phyloP scores from a whole-genome alignment of 2,888 invertebrate species.

The Tetragonula carbonaria region DNA sequence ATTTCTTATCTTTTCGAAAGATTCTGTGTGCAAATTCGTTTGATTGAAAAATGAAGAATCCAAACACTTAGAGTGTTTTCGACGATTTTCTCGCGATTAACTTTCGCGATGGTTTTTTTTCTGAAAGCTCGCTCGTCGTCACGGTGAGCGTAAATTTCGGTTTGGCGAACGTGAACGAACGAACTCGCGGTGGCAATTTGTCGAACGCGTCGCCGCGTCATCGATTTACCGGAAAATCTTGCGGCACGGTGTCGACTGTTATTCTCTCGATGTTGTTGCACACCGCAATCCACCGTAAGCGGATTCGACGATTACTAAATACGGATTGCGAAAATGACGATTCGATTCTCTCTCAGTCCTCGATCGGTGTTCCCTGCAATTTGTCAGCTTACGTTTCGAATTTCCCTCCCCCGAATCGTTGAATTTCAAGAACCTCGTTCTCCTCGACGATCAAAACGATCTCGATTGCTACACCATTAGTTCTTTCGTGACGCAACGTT shows the following conservation, averaged over 20 bases:
- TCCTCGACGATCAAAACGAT: neutral
- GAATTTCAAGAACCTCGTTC: neutral
- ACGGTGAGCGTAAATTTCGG: neutral
- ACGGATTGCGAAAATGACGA: neutral
- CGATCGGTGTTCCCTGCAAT: neutral
- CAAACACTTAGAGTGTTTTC: too few species aligned
- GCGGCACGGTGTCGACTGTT: neutral
- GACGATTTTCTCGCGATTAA: neutral
- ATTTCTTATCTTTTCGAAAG: too few species aligned
- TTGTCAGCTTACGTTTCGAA: neutral
- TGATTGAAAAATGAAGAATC: too few species aligned
- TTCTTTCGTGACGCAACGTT: neutral
- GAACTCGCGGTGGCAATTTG: conserved; percentile 16
- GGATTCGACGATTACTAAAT: conserved; percentile 54
- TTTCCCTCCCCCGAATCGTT: neutral
- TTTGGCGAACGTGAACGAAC: neutral
- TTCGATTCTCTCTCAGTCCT: neutral
- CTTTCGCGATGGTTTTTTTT: neutral
- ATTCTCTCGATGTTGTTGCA: conserved; percentile 30
- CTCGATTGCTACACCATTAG: neutral
- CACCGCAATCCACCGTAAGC: conserved; percentile 58
- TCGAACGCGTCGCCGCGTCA: conserved; percentile 2
- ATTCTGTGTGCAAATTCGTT: too few species aligned
- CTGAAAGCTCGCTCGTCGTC: neutral
- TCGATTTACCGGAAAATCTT: conserved; percentile 27